A percentile compares a stretch with the other conserved stretches of the same genome.
phyloP scores from a whole-genome alignment of 2,113 vertebrate species.

The Peucedramus taeniatus region DNA sequence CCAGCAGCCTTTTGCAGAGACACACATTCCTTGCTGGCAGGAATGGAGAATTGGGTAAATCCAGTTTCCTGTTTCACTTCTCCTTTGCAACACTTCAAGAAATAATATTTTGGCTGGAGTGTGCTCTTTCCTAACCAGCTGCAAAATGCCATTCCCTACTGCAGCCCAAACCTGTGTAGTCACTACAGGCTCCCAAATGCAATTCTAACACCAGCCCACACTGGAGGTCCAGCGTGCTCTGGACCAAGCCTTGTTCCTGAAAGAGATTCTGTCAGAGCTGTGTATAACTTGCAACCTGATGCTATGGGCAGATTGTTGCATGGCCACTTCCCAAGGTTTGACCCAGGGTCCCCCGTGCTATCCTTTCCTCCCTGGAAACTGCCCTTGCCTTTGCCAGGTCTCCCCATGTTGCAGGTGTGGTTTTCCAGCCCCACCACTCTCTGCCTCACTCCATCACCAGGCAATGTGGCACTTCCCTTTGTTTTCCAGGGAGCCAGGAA shows the following conservation, averaged over 20 bases:
- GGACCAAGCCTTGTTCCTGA: background rate
- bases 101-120: background rate
- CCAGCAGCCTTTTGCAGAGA: background rate
- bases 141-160: background rate
- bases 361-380: background rate
- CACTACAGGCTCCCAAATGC: background rate
- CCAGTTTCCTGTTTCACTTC: background rate
- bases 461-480: background rate
- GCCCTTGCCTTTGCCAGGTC: background rate
- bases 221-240: accelerated
- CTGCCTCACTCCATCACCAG: background rate
- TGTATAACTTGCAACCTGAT: background rate
- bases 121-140: background rate
- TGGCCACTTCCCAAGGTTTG: background rate
- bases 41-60: background rate
- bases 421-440: background rate
- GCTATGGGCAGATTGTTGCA: background rate
- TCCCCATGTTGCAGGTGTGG: background rate
- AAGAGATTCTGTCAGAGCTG: background rate
- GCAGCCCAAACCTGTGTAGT: background rate
- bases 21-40: background rate
- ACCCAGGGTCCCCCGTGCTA: background rate
- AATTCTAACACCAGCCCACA: too few species aligned
- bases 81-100: background rate
- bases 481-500: background rate